A percentile compares a stretch with the other conserved stretches of the same genome.
Evolutionary conservation across 2,888 invertebrate species (phyloP).

Genomic region (Seladonia tumulorum): DNA sequence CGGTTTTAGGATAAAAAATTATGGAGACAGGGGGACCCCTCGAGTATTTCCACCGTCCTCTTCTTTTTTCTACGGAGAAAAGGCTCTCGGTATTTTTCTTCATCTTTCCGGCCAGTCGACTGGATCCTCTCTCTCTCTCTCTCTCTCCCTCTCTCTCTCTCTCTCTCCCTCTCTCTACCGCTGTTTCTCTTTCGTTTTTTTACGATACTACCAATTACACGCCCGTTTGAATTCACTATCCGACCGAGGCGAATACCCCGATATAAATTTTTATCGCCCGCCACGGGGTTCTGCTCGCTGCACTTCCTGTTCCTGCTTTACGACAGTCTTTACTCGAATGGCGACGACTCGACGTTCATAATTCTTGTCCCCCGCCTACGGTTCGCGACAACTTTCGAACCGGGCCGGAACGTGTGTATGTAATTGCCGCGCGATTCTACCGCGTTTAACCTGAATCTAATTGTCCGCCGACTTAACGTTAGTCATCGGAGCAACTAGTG

Average conservation of each 20-base stretch:
- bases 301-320: slow-evolving; percentile 68
- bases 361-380: slow-evolving; percentile 38
- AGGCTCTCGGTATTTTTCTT: slow-evolving; percentile 21
- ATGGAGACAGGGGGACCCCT: slow-evolving; percentile 75
- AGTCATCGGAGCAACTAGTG: slow-evolving; percentile 13
- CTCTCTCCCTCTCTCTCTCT: slow-evolving; percentile 59
- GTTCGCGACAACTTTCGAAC: slow-evolving; percentile 11
- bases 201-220: slow-evolving; percentile 85
- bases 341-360: slow-evolving; percentile 44
- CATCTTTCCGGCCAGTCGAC: slow-evolving; percentile 22
- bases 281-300: slow-evolving; percentile 59
- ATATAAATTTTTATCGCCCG: slow-evolving; percentile 81
- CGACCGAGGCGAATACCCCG: slow-evolving; percentile 77
- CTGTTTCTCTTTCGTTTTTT: slow-evolving; percentile 75
- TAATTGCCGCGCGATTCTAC: background rate
- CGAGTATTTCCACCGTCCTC: slow-evolving; percentile 67
- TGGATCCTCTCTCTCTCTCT: slow-evolving; percentile 53
- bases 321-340: slow-evolving; percentile 46
- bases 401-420: background rate
- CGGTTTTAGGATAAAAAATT: slow-evolving; percentile 82
- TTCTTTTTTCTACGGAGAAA: slow-evolving; percentile 36
- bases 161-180: slow-evolving; percentile 48
- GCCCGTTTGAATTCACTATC: slow-evolving; percentile 84
- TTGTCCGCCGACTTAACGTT: background rate
- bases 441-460: slow-evolving; percentile 9